Base-by-base conservation (phyloP, 1,140 invertebrate species). In the Penaeus japonicus region DNA sequence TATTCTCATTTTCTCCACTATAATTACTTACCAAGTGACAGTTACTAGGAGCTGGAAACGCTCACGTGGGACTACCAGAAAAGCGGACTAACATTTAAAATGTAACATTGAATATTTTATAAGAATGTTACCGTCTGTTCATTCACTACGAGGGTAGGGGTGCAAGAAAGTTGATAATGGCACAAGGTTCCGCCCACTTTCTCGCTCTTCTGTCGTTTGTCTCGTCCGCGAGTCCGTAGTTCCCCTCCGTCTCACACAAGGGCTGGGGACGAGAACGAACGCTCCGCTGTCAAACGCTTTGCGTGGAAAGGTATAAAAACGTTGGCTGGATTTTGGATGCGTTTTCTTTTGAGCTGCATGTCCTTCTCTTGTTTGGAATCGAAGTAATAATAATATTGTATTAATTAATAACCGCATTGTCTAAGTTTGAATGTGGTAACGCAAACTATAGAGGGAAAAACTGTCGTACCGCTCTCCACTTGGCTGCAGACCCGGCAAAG, bases 271-370 rank as follows among this genome's bases (percentile, higher is more conserved):
- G 81, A 84, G 57, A 35, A 47, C 30, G 39, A n/a, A 65, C 47
- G 81, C 81, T 65, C 57, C 81, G 81, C 81, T 84, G 81, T 70
- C 81, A 84, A 84, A 84, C 81, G 81, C 30, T 20, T 24, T 24
- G 32, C 35, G 30, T 39, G 18, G 3, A 7, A 84, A 24, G 24
- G 35, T 7, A 35, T 22, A 83, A 27, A 55, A 65, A 47, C 62
- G 12, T 62, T 47, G 7, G 0, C 20, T 30, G 32, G 32, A 39
- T 62, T 10, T 22, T 3, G 39, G 10, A 39, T 15, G 12, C 39
- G 2, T 24, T 47, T 2, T 35, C 20, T 47, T 20, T 2, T 17
- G 39, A 53, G 17, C 20, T n/a, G 0, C 15, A 53, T 4, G n/a
- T 0, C 47, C 1, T 47, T 10, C n/a, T 17, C n/a, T 53, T 62